phyloP scores from a whole-genome alignment of 1,140 invertebrate genomes.

The Saccostrea glomerata region DNA sequence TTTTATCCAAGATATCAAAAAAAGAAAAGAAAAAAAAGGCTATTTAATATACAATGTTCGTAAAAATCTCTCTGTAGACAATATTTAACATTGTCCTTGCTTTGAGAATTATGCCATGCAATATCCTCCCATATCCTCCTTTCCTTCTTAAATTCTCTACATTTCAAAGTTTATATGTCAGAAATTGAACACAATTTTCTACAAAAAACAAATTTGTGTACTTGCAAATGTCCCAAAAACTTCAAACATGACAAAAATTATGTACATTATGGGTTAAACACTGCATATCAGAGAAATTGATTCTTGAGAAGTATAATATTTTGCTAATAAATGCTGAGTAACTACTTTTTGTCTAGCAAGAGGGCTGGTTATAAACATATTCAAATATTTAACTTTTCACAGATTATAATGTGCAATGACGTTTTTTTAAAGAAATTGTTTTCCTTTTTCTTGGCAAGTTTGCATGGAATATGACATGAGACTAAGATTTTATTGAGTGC shows the following conservation, averaged over 20 bases:
- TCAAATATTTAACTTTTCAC: neutral
- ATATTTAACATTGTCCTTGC: neutral
- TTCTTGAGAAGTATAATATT: neutral
- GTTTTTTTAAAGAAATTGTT: no score
- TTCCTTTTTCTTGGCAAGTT: no score
- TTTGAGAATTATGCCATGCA: no score
- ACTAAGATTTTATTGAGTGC: no score
- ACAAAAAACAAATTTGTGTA: neutral
- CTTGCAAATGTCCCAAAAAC: neutral
- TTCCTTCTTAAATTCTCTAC: neutral
- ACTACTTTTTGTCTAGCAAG: neutral
- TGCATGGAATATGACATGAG: no score
- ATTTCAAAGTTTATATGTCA: neutral
- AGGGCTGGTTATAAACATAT: neutral
- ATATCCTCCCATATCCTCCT: neutral
- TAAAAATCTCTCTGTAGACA: neutral
- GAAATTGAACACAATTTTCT: neutral
- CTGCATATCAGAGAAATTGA: neutral
- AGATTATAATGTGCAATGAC: neutral
- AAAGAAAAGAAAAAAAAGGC: neutral
- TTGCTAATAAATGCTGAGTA: neutral
- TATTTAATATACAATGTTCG: neutral
- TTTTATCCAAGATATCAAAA: slow-evolving; percentile 23
- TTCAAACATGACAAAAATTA: neutral
- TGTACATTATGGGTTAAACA: neutral